Percentiles rank a stretch among this genome's conserved stretches.
phyloP scores from a whole-genome alignment of 2,113 vertebrate species.

The Ageneiosus marmoratus region DNA sequence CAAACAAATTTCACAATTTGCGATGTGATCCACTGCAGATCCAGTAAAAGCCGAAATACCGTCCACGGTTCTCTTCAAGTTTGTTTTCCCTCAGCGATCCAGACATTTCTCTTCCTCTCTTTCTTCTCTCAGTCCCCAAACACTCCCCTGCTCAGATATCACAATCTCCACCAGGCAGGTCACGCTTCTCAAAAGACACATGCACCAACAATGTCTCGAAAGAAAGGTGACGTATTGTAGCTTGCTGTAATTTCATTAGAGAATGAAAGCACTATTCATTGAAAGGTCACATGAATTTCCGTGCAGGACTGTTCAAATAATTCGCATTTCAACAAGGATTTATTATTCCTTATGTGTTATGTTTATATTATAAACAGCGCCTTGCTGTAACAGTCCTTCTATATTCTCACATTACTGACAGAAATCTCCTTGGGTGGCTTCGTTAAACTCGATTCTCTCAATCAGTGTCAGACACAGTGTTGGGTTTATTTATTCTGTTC shows the following conservation, averaged over 20 bases:
- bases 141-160: conserved; percentile 58
- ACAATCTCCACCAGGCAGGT: conserved; percentile 58
- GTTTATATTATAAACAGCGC: conserved; percentile 37
- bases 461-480: conserved; percentile 20
- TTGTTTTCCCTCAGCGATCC: conserved; percentile 55
- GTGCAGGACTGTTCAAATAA: conserved; percentile 45
- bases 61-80: conserved; percentile 56
- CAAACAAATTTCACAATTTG: conserved; percentile 67
- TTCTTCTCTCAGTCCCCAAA: conserved; percentile 65
- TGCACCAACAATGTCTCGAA: conserved; percentile 58
- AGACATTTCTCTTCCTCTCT: conserved; percentile 62
- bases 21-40: conserved; percentile 61
- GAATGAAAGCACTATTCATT: conserved; percentile 61
- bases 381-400: conserved; percentile 40
- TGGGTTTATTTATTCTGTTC: conserved; percentile 49
- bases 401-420: conserved; percentile 30
- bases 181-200: conserved; percentile 65
- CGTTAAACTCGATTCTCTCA: background rate
- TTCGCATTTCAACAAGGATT: conserved; percentile 42
- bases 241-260: conserved; percentile 66
- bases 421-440: conserved; percentile 8
- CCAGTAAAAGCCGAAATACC: conserved; percentile 59
- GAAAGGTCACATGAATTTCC: conserved; percentile 63
- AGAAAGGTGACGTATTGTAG: conserved; percentile 55
- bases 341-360: conserved; percentile 29